Base-by-base conservation (phyloP, 2,113 vertebrate genomes). In the Zeus faber region DNA sequence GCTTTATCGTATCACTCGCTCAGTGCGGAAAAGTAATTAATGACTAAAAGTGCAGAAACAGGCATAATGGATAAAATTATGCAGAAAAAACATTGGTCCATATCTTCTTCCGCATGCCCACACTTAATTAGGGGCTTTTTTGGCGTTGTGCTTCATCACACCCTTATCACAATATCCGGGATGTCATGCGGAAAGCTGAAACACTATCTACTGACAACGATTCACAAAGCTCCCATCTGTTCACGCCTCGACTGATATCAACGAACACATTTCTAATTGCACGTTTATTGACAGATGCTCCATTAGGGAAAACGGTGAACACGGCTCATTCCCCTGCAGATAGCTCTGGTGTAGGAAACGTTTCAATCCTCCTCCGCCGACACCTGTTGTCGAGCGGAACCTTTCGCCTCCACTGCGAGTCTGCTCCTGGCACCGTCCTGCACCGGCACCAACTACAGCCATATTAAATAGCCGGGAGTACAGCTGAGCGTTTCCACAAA, bases 381-480 rank as follows among this genome's bases (percentile, higher is more conserved):
- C 74, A 81, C 72, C 79, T 84, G 74, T 64, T 75, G 51, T 54
- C 56, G 26, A 54, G 25, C 27, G 10, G 23, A n/a, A n/a, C n/a
- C n/a, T n/a, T n/a, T n/a, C n/a, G n/a, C n/a, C n/a, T n/a, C n/a
- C n/a, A n/a, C n/a, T n/a, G n/a, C n/a, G n/a, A n/a, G n/a, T n/a
- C 18, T 13, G 48, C 57, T 40, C 23, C 65, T 62, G 62, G 59
- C 53, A 29, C 69, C 23, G 49, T 66, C 43, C 62, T 33, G 27
- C 40, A 64, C 49, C 64, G 49, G 35, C 54, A 70, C 52, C 70
- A 60, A 64, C 74, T 69, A 67, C 68, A 70, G n/a, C 67, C 62
- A 75, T 77, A 69, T 71, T 65, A 61, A 82, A 71, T 63, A 72
- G 60, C 51, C n/a, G 46, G 33, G 1, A 3, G 1, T 54, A 65